Conservation (phyloP, 2,113 vertebrate species). For the Halcyon malimbica region DNA sequence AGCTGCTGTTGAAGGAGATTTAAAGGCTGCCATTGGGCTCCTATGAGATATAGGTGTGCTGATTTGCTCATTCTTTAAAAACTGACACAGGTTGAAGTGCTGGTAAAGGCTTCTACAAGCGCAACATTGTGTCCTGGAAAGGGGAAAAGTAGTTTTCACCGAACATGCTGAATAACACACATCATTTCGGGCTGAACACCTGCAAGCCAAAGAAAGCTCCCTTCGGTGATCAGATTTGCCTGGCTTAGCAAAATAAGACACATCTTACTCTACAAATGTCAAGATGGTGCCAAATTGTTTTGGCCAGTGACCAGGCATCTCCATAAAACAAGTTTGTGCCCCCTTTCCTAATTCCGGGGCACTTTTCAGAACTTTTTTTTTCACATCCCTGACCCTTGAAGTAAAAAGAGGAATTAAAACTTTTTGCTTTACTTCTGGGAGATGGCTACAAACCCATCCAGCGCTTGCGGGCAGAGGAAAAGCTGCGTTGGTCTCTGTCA, state of each 20-base stretch:
- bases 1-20: not conserved
- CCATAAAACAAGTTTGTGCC: not conserved
- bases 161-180: accelerated
- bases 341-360: not conserved
- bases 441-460: not conserved
- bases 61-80: not conserved
- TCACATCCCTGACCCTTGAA: not conserved
- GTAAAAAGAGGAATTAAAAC: not conserved
- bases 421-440: not conserved
- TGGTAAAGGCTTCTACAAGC: not conserved
- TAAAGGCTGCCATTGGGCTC: conserved; percentile 6
- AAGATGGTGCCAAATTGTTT: not conserved
- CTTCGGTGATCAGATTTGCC: not conserved
- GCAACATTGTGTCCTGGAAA: not conserved
- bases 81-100: not conserved
- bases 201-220: not conserved
- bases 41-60: not conserved
- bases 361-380: not conserved
- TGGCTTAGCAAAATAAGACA: not conserved
- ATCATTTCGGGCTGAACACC: not conserved
- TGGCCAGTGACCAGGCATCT: not conserved
- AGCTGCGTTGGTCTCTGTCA: not conserved
- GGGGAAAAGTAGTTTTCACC: not conserved
- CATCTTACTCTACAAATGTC: not conserved
- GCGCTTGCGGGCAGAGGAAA: not conserved